phyloP scores from a whole-genome alignment of 2,888 invertebrate species.

The Noctua janthina region DNA sequence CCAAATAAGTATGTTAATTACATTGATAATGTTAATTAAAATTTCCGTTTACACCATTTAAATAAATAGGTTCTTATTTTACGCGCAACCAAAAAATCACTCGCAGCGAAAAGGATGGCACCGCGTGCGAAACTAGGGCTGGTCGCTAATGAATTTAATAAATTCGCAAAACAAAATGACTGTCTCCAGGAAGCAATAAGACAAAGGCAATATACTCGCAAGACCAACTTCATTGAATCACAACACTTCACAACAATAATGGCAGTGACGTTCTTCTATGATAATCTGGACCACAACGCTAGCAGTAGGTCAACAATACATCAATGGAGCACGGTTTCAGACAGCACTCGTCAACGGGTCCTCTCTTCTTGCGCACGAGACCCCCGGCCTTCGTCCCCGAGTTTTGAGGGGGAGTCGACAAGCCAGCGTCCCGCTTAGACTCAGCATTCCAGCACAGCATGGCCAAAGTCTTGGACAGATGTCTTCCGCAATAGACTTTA shows the following conservation, averaged over 20 bases:
- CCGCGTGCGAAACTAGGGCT: neutral
- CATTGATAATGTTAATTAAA: neutral
- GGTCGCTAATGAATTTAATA: neutral
- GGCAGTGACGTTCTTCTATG: neutral
- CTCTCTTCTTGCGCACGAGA: slow-evolving; percentile 50
- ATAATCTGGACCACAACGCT: neutral
- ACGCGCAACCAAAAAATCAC: neutral
- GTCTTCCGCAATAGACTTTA: slow-evolving; percentile 47
- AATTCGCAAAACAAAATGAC: neutral
- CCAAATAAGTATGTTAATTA: neutral
- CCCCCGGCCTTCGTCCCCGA: neutral
- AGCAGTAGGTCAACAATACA: slow-evolving; percentile 57
- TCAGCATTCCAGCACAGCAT: slow-evolving; percentile 43
- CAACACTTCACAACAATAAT: slow-evolving; percentile 4
- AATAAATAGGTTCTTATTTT: neutral
- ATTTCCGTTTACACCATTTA: neutral
- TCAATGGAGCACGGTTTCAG: slow-evolving; percentile 52
- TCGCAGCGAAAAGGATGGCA: neutral
- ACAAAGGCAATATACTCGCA: neutral
- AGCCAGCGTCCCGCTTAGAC: slow-evolving; percentile 50
- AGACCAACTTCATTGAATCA: slow-evolving; percentile 33
- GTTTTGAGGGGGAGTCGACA: slow-evolving; percentile 44
- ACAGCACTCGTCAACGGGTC: slow-evolving; percentile 62
- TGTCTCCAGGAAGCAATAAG: neutral
- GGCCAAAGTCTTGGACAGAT: slow-evolving; percentile 39